These are phyloP conservation scores for Drosophila albomicans DNA, from an alignment of 1,140 invertebrate genomes.

Conservation along the genomic window DNA sequence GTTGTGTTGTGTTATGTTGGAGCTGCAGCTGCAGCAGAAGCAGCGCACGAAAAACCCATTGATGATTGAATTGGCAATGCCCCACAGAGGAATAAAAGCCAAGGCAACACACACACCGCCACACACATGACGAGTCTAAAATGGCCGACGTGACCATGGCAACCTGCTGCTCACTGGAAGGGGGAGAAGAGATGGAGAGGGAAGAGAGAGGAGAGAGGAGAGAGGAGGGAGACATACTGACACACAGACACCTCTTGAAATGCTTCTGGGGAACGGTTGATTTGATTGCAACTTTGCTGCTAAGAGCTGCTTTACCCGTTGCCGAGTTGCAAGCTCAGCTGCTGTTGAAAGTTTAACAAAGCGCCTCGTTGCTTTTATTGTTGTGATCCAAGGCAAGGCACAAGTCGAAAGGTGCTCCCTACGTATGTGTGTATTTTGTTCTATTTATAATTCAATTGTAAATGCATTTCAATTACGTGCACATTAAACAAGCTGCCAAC, in stretches of 20 bases:
- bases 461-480: constrained; percentile 83
- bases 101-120: constrained; percentile 11
- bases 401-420: constrained; percentile 1
- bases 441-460: constrained; percentile 84
- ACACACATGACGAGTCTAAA: constrained; percentile 43
- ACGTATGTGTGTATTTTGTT: constrained; percentile 72
- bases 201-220: background rate
- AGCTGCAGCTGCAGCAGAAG: constrained; percentile 21
- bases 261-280: constrained; percentile 75
- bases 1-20: constrained; percentile 16
- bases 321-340: constrained; percentile 43
- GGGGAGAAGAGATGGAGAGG: background rate
- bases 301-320: constrained; percentile 47
- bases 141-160: constrained; percentile 74
- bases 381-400: constrained; percentile 3
- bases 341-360: constrained; percentile 76
- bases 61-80: constrained; percentile 70
- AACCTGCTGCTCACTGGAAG: constrained; percentile 49
- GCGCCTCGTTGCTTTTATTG: constrained; percentile 58
- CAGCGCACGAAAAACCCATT: constrained; percentile 60
- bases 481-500: constrained; percentile 78
- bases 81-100: constrained; percentile 42
- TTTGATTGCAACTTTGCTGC: constrained; percentile 71
- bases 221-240: constrained; percentile 16
- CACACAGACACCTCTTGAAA: constrained; percentile 52